phyloP scores from a whole-genome alignment of 2,888 invertebrate genomes.

The Nomada fucata region DNA sequence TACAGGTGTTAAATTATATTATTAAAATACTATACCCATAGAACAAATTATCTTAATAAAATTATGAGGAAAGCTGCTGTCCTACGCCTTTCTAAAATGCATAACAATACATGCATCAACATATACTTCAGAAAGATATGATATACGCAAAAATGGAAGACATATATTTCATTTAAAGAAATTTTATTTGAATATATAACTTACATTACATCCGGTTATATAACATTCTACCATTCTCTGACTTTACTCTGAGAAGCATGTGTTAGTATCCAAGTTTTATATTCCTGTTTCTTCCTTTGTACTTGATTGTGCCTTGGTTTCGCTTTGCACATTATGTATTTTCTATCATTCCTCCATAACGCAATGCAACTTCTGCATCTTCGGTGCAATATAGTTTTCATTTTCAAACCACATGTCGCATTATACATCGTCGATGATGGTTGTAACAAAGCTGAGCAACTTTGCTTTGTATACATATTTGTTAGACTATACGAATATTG shows the following conservation, averaged over 20 bases:
- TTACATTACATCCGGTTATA: not conserved
- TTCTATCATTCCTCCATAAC: slow-evolving; percentile 88
- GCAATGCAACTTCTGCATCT: slow-evolving; percentile 93
- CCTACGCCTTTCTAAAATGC: no score
- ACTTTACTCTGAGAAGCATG: slow-evolving; percentile 89
- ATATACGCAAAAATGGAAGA: slow-evolving; percentile 3
- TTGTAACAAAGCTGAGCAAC: slow-evolving; percentile 47
- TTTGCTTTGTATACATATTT: slow-evolving; percentile 8
- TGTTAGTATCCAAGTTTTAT: slow-evolving; percentile 91
- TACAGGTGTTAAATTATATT: slow-evolving; percentile 32
- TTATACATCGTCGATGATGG: slow-evolving; percentile 79
- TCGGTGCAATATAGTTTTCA: slow-evolving; percentile 88
- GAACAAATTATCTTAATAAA: not conserved
- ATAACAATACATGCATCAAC: not conserved
- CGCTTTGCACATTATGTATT: slow-evolving; percentile 90
- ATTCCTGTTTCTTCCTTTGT: slow-evolving; percentile 88
- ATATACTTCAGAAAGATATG: not conserved
- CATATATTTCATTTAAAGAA: not conserved
- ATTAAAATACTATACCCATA: not conserved
- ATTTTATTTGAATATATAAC: slow-evolving; percentile 41
- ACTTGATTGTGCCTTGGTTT: slow-evolving; percentile 93
- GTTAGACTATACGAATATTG: slow-evolving; percentile 10
- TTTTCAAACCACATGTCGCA: slow-evolving; percentile 88
- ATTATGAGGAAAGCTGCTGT: not conserved
- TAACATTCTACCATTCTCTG: slow-evolving; percentile 85